phyloP scores from a whole-genome alignment of 1,140 invertebrate genomes.

The Watersipora subatra region DNA sequence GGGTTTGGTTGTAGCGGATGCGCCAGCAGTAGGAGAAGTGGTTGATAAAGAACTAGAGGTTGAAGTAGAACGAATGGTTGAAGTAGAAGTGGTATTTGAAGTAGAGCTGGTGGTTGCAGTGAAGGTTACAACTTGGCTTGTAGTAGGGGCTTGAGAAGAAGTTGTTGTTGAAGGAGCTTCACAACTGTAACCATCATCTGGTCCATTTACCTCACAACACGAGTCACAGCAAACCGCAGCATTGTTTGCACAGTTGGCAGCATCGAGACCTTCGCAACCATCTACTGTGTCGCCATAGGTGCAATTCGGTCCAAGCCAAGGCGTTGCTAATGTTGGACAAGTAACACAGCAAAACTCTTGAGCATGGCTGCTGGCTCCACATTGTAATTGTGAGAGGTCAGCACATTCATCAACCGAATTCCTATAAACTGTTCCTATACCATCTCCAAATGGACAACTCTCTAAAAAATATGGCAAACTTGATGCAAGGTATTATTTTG shows the following conservation, averaged over 20 bases:
- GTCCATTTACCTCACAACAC: background rate
- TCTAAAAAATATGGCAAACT: too few species aligned
- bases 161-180: background rate
- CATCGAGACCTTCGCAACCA: background rate
- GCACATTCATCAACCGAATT: background rate
- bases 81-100: background rate
- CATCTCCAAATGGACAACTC: background rate
- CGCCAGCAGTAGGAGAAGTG: too few species aligned
- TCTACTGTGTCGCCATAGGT: background rate
- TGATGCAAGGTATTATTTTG: too few species aligned
- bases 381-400: background rate
- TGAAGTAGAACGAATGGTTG: background rate
- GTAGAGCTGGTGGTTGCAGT: background rate
- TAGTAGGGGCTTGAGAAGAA: background rate
- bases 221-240: background rate
- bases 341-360: background rate
- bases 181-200: background rate
- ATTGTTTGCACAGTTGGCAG: background rate
- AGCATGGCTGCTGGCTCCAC: background rate
- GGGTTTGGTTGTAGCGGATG: too few species aligned
- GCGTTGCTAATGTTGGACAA: background rate
- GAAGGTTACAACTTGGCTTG: too few species aligned
- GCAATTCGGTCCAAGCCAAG: background rate
- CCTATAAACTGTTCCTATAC: background rate
- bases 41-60: background rate